A percentile compares a stretch with the other conserved stretches of the same genome.
phyloP scores from a whole-genome alignment of 2,888 invertebrate species.

The Epirrhoe alternata region DNA sequence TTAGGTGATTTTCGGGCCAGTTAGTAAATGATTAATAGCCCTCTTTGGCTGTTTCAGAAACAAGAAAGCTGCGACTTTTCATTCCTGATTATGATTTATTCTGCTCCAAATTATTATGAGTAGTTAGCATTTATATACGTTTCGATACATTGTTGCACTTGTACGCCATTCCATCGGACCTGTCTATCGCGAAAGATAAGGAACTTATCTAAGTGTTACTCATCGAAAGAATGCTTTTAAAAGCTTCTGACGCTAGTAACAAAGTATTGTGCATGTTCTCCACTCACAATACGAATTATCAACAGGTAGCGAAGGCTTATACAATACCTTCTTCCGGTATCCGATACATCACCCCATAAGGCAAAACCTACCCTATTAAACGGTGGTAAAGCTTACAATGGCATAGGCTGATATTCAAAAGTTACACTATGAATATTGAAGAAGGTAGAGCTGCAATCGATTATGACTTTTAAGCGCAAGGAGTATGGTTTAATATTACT shows the following conservation, averaged over 20 bases:
- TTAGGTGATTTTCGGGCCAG: conserved; percentile 35
- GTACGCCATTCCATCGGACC: conserved; percentile 21
- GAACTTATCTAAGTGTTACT: conserved; percentile 54
- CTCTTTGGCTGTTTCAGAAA: conserved; percentile 32
- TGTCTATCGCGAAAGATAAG: conserved; percentile 51
- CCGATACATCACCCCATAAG: conserved; percentile 47
- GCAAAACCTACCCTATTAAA: conserved; percentile 49
- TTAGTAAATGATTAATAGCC: conserved; percentile 38
- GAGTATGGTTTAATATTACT: conserved; percentile 46
- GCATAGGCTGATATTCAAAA: conserved; percentile 40
- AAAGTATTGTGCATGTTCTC: conserved; percentile 68
- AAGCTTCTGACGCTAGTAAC: conserved; percentile 59
- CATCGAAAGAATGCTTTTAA: conserved; percentile 74
- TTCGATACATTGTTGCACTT: conserved; percentile 33
- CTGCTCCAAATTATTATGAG: not conserved
- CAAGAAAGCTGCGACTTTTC: conserved; percentile 31
- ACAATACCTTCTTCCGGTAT: conserved; percentile 81
- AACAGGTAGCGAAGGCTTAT: conserved; percentile 79
- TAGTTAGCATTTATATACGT: conserved; percentile 17
- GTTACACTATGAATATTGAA: conserved; percentile 46
- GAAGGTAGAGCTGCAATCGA: conserved; percentile 40
- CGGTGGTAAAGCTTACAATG: conserved; percentile 44
- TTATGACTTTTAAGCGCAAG: conserved; percentile 41
- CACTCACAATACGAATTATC: conserved; percentile 76
- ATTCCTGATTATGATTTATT: conserved; percentile 31